These are phyloP conservation scores for Nipponia nippon DNA, from an alignment of 2,113 vertebrate species.

Conservation along the genomic window DNA sequence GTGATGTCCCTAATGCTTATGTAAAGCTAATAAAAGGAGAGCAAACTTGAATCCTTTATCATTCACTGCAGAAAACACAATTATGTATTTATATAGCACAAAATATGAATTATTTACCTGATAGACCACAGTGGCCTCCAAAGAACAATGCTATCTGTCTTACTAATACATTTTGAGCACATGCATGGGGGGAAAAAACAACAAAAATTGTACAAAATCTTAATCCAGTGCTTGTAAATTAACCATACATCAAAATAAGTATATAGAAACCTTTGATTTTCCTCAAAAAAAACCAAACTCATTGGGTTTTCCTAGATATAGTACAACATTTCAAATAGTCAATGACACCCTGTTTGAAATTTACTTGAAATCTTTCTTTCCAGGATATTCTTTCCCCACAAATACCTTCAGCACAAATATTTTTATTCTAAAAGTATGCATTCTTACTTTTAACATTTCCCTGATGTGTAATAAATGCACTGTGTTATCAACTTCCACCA, in stretches of 20 bases:
- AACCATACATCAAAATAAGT: neutral
- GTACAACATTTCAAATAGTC: neutral
- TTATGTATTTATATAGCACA: neutral
- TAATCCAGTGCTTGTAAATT: neutral
- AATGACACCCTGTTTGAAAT: neutral
- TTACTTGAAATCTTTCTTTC: neutral
- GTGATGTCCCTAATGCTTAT: neutral
- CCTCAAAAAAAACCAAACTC: neutral
- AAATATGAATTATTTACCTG: slow-evolving; percentile 57
- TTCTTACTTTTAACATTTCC: neutral
- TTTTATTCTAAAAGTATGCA: neutral
- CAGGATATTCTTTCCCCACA: neutral
- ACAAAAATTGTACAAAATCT: neutral
- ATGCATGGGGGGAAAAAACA: neutral
- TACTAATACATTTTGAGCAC: neutral
- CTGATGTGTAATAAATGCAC: neutral
- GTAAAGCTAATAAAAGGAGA: neutral
- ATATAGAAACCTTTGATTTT: neutral
- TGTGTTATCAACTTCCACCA: neutral
- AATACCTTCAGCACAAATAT: neutral
- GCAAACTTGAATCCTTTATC: neutral
- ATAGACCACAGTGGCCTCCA: neutral
- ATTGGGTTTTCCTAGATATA: neutral
- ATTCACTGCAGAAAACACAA: neutral
- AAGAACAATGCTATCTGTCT: slow-evolving; percentile 12